Evolutionary conservation across 2,113 vertebrate species (phyloP), one percentile per base, ranked within the genome.

Genomic region (Saccopteryx bilineata): DNA sequence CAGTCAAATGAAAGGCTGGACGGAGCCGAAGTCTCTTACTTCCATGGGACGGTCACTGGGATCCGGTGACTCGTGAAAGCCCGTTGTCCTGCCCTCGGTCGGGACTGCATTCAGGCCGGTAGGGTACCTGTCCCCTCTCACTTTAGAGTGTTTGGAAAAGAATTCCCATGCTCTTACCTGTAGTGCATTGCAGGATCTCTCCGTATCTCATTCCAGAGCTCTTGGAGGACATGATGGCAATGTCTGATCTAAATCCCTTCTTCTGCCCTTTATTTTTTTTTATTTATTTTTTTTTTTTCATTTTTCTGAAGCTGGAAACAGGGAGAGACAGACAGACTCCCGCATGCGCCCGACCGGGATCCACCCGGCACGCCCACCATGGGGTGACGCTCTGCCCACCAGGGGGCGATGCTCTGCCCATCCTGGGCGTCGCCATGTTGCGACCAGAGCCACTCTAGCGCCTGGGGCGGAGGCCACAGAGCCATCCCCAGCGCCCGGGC

Each of bases 241-340:
- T 39, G 54, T 87, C 84, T 68, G 1, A 48, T 28, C 46, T 72
- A 79, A 96, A 65, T 85, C 17, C 81, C n/a, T 28, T 78, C 85
- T 95, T 86, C n/a, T 66, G 58, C 84, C 91, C 18, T 91, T 56
- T 82, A 63, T n/a, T n/a, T n/a, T n/a, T n/a, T n/a, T n/a, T n/a
- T n/a, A n/a, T n/a, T n/a, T n/a, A n/a, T n/a, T n/a, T n/a, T n/a
- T n/a, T n/a, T n/a, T n/a, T n/a, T n/a, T n/a, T n/a, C n/a, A n/a
- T n/a, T n/a, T n/a, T n/a, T n/a, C n/a, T n/a, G n/a, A n/a, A n/a
- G n/a, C n/a, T n/a, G n/a, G n/a, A n/a, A n/a, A n/a, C n/a, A n/a
- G n/a, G n/a, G n/a, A n/a, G n/a, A n/a, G n/a, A n/a, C n/a, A n/a
- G n/a, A n/a, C n/a, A n/a, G n/a, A n/a, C n/a, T n/a, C n/a, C n/a